A percentile compares a stretch with the other conserved stretches of the same genome.
phyloP scores from a whole-genome alignment of 2,113 vertebrate species.

The Antidorcas marsupialis region DNA sequence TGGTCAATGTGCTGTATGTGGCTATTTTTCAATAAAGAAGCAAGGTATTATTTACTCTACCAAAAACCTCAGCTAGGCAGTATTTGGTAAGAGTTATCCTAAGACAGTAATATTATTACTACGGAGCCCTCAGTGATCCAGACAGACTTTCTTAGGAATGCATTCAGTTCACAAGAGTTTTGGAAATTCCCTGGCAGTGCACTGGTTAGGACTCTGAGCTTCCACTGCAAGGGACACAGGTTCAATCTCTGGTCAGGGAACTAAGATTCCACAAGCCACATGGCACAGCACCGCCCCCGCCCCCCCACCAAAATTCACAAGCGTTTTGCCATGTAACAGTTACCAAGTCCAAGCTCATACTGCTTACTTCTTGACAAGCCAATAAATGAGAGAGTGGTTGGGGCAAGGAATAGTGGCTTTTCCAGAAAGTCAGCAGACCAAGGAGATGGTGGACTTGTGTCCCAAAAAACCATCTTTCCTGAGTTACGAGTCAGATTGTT shows the following conservation, averaged over 20 bases:
- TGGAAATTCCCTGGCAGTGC: neutral
- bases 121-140: neutral
- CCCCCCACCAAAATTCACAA: fast-evolving
- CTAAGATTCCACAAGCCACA: neutral
- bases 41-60: neutral
- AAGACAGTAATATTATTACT: neutral
- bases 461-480: neutral
- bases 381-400: neutral
- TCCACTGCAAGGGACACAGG: neutral
- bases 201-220: neutral
- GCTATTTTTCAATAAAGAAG: neutral
- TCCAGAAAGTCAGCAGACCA: neutral
- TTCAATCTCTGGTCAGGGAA: neutral
- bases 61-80: neutral
- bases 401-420: neutral
- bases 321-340: neutral
- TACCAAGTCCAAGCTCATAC: neutral
- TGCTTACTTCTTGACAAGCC: neutral
- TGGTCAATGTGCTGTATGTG: neutral
- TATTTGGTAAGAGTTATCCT: neutral
- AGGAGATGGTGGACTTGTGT: neutral
- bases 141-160: neutral
- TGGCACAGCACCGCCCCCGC: too few species aligned
- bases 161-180: neutral
- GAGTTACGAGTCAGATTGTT: neutral